A percentile compares a stretch with the other conserved stretches of the same genome.
These are phyloP conservation scores for Machimus rusticus DNA, from an alignment of 2,888 invertebrate species.

Conservation along the genomic window DNA sequence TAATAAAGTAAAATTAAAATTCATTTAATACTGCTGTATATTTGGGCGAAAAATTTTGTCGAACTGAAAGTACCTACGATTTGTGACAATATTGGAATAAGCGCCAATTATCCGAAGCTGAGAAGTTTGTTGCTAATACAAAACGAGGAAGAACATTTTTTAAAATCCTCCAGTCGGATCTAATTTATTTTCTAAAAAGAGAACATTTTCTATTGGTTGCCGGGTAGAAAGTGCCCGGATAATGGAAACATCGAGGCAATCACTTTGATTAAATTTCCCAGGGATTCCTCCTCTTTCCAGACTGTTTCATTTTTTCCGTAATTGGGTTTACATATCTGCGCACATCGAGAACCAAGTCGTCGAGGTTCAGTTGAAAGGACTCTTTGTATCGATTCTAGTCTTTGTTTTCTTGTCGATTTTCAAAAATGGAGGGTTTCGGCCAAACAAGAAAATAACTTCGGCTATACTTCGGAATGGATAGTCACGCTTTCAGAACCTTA, in stretches of 20 bases:
- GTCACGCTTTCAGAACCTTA: neutral
- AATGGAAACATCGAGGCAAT: conserved; percentile 43
- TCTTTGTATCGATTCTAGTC: neutral
- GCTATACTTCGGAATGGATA: neutral
- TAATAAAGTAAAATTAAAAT: neutral
- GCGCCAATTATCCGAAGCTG: neutral
- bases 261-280: conserved; percentile 47
- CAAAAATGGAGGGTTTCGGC: neutral
- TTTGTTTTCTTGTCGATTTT: neutral
- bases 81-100: neutral
- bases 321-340: conserved; percentile 34
- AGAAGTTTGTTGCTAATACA: neutral
- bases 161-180: neutral
- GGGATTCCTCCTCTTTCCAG: conserved; percentile 21
- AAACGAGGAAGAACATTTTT: neutral
- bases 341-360: neutral
- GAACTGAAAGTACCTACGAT: neutral
- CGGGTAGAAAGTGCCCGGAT: conserved; percentile 36
- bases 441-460: neutral
- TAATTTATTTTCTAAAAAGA: neutral
- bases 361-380: neutral
- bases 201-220: neutral
- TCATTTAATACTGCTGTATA: neutral
- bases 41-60: neutral
- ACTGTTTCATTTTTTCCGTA: conserved; percentile 35